Evolutionary conservation across 2,797 vertebrate genomes (phyloP), one percentile per base, ranked within the genome.

Genomic region (Melanotaenia nigrans): DNA sequence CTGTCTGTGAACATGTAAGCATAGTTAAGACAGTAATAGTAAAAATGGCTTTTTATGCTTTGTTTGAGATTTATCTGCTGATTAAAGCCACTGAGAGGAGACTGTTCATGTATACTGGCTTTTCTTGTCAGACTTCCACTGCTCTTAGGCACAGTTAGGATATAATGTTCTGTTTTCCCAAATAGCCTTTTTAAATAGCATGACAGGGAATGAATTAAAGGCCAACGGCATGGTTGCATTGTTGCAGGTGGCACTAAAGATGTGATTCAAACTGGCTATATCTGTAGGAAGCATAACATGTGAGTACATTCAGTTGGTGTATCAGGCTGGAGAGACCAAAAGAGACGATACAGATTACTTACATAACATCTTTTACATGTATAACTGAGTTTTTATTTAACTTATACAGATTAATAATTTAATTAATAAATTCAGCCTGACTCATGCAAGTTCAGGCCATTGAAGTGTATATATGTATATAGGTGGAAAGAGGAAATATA

Each of bases 51-150:
- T 66, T 75, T 56, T 70, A 81, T 82, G 58, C 69, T 55, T 72
- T 73, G 51, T 75, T 70, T 36, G 9, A 78, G 76, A 80, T 79
- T 79, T 67, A 84, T 82, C 69, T 78, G 61, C 67, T 85, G 74
- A 82, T 87, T 84, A 82, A 78, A 77, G 45, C 20, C 22, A 14
- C 42, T 12, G 18, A 36, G 22, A 45, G 66, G 42, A 12, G 72
- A 38, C 28, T 71, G 33, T 65, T 85, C 72, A 73, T 85, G 81
- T 89, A 85, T 85, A 85, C 49, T 69, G 75, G 45, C 68, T 83
- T 78, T 57, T 76, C 65, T 53, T 49, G 32, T 71, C 64, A 9
- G 33, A 45, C 61, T 45, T 4, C 30, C 5, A 3, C 16, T 0
- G 45, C 25, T 75, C 25, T 16, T 8, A 25, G 30, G 13, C 61